Evolutionary conservation across 2,888 invertebrate genomes (phyloP).

Genomic region (Patella caerulea): DNA sequence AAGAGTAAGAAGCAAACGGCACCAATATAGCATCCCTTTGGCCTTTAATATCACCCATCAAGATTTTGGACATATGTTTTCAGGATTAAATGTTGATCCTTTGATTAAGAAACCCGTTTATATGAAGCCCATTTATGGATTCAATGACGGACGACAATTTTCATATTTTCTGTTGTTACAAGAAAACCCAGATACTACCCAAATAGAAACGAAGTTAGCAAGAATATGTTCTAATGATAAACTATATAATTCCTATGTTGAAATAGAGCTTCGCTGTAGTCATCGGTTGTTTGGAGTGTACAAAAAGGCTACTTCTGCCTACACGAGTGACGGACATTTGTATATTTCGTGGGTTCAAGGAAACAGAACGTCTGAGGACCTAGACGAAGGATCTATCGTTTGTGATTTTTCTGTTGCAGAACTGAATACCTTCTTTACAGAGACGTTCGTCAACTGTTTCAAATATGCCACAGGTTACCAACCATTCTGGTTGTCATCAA

Average conservation of each 20-base stretch:
- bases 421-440: background rate
- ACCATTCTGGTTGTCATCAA: background rate
- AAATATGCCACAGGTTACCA: background rate
- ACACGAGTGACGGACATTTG: background rate
- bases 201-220: background rate
- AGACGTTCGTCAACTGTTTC: background rate
- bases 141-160: background rate
- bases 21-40: too few species aligned
- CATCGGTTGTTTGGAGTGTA: background rate
- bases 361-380: background rate
- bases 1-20: too few species aligned
- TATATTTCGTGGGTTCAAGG: background rate
- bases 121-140: background rate
- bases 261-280: background rate
- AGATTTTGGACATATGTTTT: background rate
- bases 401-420: background rate
- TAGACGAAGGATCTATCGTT: background rate
- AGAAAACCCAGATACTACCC: background rate
- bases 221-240: constrained; percentile 6
- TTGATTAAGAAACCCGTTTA: background rate
- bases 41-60: too few species aligned
- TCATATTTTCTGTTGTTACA: background rate
- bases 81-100: background rate
- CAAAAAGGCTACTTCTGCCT: background rate
- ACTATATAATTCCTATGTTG: constrained; percentile 1